Evolutionary conservation across 2,888 invertebrate species (phyloP), one percentile per base, ranked within the genome.

Genomic region (Synanthedon tipuliformis): DNA sequence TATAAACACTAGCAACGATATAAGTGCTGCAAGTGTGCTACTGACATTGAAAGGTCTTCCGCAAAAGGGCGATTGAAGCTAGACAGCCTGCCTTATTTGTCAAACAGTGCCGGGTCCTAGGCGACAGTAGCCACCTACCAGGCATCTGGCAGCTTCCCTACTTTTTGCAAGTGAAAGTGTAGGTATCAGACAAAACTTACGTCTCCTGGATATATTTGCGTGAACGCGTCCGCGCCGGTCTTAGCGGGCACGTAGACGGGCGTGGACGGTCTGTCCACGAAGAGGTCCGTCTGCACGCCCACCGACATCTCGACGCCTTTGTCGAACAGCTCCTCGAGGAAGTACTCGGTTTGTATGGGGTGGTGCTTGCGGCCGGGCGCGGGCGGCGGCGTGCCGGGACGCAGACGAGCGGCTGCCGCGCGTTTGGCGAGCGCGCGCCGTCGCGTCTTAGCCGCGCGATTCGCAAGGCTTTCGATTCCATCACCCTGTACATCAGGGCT

Each of bases 151-250:
- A 23, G 23, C 4, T 23, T 23, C 4, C 23, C 23, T 23, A 15
- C 13, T 15, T 48, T 7, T 3, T 34, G 34, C 10, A 10, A 34
- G 34, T 10, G 15, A 40, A 50, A 10, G 50, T 40, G 10, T n/a
- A n/a, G n/a, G n/a, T 34, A 45, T 7, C 45, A 13, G 45, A 13
- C 7, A 45, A 45, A 53, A 78, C 90, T 89, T 81, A 92, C 94
- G 75, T 98, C 97, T 53, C 95, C 96, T 2, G 95, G 94, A 65
- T 92, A 91, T 59, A 98, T 96, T 87, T 98, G 96, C 49, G 98
- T 98, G 67, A 83, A 88, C 5, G 88, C 92, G 79, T 96, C 95
- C 52, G 92, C 88, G 27, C 96, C 97, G 57, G 91, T 91, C 81
- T 94, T 95, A 55, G 92, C 92, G 7, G 95, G 93, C 59, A 93